Percentiles rank a stretch among this genome's conserved stretches.
phyloP scores from a whole-genome alignment of 92 coral and sea anemone species.

The Umimayanthus kanabou region DNA sequence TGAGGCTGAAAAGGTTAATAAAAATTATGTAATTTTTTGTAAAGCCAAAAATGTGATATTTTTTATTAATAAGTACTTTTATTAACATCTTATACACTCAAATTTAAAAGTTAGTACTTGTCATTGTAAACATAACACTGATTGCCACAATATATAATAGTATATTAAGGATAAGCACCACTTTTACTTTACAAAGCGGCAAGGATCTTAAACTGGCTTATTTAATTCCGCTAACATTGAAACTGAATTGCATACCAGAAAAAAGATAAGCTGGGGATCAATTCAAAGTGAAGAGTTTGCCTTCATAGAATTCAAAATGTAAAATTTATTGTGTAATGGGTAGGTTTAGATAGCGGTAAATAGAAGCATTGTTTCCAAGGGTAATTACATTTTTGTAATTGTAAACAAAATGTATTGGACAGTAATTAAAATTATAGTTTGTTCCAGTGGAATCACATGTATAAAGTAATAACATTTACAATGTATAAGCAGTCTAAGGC shows the following conservation, averaged over 20 bases:
- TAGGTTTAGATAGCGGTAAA: not conserved
- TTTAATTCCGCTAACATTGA: not conserved
- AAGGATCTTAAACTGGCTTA: too few species aligned
- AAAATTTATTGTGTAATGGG: not conserved
- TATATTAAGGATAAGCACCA: too few species aligned
- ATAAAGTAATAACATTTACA: not conserved
- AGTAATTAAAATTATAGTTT: not conserved
- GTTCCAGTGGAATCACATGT: not conserved
- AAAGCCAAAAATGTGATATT: too few species aligned
- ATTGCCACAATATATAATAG: too few species aligned
- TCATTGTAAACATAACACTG: too few species aligned
- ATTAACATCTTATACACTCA: too few species aligned
- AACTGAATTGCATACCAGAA: not conserved
- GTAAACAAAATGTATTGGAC: not conserved
- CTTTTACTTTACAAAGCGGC: too few species aligned
- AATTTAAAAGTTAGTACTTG: too few species aligned
- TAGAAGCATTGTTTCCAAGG: not conserved
- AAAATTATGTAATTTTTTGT: too few species aligned
- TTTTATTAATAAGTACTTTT: too few species aligned
- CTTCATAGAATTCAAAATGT: not conserved
- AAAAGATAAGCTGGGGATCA: not conserved
- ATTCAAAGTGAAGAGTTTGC: too few species aligned
- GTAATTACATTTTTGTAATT: not conserved
- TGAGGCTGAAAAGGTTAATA: too few species aligned
- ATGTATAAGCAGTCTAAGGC: not conserved